Evolutionary conservation across 2,888 invertebrate genomes (phyloP), one percentile per base, ranked within the genome.

Genomic region (Leptinotarsa tumamoca): DNA sequence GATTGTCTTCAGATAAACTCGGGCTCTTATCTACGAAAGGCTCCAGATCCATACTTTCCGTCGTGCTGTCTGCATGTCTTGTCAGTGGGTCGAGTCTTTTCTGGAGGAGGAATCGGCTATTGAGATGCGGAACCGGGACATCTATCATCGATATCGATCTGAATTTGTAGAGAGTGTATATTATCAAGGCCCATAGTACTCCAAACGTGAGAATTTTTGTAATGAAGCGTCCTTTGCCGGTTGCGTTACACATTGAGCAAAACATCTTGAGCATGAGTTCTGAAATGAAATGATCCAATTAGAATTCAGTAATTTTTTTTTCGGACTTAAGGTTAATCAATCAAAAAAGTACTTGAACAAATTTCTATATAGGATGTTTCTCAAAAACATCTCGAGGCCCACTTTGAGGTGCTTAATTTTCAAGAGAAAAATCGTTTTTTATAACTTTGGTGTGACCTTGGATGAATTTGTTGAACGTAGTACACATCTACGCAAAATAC

Each of bases 1-100:
- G 90, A 86, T 94, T 92, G 73, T 94, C 94, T 86, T 96, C 96
- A 71, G 92, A 90, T 66, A 90, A 88, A n/a, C 89, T 89, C 0
- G 91, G 91, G 61, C 91, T 90, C 78, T 90, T 91, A 86, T 93
- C 93, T 49, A 93, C 88, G 75, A 90, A 88, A 0, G 92, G 92
- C 81, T 92, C 92, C 79, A 90, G 86, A 43, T 91, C 90, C 27
- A 78, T 80, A 52, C 85, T 86, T 77, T 87, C 89, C 33, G 89
- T 89, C 0, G 89, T 88, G 21, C 87, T 85, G 74, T 88, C 87
- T 17, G 86, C 86, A 85, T 85, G 88, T 70, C 84, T 82, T 52
- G 86, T 89, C 54, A 86, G 85, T 33, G 87, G 87, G 75, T 88
- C 88, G 69, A 88, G 83, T 74, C 88, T 86, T 78, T 91, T 90